Base-by-base conservation (phyloP, 2,113 vertebrate genomes). In the Percopsis transmontana region DNA sequence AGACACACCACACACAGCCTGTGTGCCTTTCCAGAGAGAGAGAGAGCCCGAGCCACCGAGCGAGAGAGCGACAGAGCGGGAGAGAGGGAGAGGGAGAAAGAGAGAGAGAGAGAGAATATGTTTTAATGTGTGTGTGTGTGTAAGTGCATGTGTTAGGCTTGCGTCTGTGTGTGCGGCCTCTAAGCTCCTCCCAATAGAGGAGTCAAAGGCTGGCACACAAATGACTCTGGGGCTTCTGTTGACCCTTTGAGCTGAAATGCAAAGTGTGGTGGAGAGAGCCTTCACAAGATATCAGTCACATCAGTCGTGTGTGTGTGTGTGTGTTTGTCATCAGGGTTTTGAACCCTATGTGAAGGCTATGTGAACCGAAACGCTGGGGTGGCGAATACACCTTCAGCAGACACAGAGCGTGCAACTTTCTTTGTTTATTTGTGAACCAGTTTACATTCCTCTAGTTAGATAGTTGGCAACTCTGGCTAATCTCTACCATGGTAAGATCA, bases 211-310 rank as follows among this genome's bases (percentile, higher is more conserved):
- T 74, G n/a, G n/a, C n/a, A n/a, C 79, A 15, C 11, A 58, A 69
- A 68, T 72, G 73, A 81, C 87, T 84, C 69, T 45, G 5, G 81
- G 83, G 71, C 71, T 66, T n/a, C 12, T 53, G 27, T 5, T 68
- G 67, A 77, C 70, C 79, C 79, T 77, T 60, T 68, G 68, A 79
- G 68, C 72, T 68, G 58, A 67, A 79, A 76, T 79, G 67, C 68
- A 77, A 80, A 79, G 72, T 69, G 74, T 55, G 58, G 79, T 53
- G 10, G 57, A 66, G 71, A 68, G 63, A 81, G 73, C 76, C 62
- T 72, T 87, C 85, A 85, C 70, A 81, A 81, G 63, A 60, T 21
- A 85, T 89, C 76, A 66, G 74, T 82, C 84, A 82, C n/a, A n/a
- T n/a, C n/a, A n/a, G n/a, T n/a, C n/a, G n/a, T n/a, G n/a, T n/a